Base-by-base conservation (phyloP, 1,140 invertebrate species). In the Neelides sp. region DNA sequence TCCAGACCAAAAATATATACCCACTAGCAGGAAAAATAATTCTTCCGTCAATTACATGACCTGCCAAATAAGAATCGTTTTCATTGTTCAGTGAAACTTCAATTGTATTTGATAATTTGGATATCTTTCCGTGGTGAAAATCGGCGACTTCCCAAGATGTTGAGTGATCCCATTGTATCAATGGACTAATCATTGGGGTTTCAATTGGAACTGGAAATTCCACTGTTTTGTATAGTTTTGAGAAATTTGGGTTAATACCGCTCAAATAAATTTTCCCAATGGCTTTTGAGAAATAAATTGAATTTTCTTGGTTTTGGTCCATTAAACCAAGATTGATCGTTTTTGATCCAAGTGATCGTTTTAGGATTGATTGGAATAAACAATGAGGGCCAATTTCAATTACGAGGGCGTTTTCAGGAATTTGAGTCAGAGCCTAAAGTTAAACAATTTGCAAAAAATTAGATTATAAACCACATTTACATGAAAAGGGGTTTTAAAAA, bases 1-100 rank as follows among this genome's bases (percentile, higher is more conserved):
- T 84, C 94, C 94, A 97, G 0, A 85, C 91, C 1, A 97, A 66
- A 1, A 78, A 78, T 69, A 98, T 72, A 64, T 97, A 96, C 8
- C 91, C 93, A 35, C 93, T 96, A 39, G 91, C 93, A 10, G 94
- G 94, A 71, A 90, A 97, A 2, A 98, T 69, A 24, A 94, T 74
- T 64, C 92, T 76, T 12, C 92, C 93, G 70, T 98, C 93, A 62
- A 98, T 94, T n/a, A 75, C 76, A 65, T 98, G 93, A 19, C 91
- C 93, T 27, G 76, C 66, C 36, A 88, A 71, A 69, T 80, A 93
- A 32, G 78, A 69, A 65, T 94, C 82, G 5, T 79, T 76, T 50
- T 78, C 74, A 56, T 81, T 80, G 20, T 74, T 77, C 3, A 92
- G 67, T 68, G 90, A 81, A 42, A 88, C 68, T 64, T 88, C 82